phyloP scores from a whole-genome alignment of 2,888 invertebrate genomes.

The Pocota personata region DNA sequence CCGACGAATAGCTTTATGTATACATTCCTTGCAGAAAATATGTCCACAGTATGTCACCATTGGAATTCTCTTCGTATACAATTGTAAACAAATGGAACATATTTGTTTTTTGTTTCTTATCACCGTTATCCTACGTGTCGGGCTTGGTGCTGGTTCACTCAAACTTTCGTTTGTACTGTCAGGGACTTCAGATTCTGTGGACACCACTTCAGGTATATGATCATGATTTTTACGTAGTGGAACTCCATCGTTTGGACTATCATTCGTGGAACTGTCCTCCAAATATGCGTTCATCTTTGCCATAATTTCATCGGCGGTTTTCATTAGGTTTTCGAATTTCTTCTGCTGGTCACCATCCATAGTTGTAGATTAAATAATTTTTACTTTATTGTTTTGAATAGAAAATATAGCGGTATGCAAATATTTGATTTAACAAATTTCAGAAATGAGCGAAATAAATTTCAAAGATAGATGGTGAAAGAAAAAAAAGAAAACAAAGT shows the following conservation, averaged over 20 bases:
- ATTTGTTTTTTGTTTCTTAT: neutral
- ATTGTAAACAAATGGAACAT: constrained; percentile 2
- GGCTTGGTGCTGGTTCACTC: neutral
- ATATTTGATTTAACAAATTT: neutral
- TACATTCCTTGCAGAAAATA: constrained; percentile 18
- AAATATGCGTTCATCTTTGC: neutral
- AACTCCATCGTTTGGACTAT: neutral
- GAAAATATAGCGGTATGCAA: neutral
- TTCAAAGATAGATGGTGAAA: neutral
- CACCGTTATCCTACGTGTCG: neutral
- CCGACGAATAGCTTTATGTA: neutral
- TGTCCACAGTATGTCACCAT: constrained; percentile 8
- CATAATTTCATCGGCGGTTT: neutral
- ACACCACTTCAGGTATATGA: neutral
- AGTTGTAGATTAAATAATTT: neutral
- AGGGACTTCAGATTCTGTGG: neutral
- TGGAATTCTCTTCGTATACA: neutral
- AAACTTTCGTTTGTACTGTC: neutral
- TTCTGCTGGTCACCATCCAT: neutral
- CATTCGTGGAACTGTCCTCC: too few species aligned
- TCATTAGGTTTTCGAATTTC: neutral
- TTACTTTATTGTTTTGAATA: neutral
- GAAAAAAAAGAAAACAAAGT: neutral
- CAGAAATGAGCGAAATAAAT: neutral
- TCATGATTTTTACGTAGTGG: neutral